Conservation (phyloP, 1,140 invertebrate species). For the Leptopilina clavipes region DNA sequence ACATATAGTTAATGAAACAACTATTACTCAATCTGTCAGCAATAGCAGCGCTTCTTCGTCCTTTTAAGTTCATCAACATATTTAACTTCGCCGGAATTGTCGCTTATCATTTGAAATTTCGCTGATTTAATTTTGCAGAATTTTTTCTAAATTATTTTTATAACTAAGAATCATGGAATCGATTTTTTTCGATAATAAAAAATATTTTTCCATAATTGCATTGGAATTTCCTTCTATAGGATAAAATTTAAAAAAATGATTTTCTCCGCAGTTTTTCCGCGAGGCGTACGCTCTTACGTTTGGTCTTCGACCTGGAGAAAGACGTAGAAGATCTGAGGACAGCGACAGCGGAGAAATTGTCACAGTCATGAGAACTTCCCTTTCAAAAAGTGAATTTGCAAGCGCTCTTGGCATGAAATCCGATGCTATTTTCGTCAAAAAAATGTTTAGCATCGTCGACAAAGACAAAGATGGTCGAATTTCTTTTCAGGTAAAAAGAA, state of each 20-base stretch:
- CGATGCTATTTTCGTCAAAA: constrained; percentile 97
- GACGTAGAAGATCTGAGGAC: constrained; percentile 81
- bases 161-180: too few relatives aligned
- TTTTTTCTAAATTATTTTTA: too few relatives aligned
- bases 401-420: constrained; percentile 97
- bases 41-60: constrained; percentile 12
- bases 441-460: constrained; percentile 99
- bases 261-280: constrained; percentile 89
- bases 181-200: too few relatives aligned
- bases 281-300: constrained; percentile 98
- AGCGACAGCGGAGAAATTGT: constrained; percentile 88
- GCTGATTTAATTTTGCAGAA: too few relatives aligned
- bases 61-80: neutral
- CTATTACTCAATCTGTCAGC: constrained; percentile 29
- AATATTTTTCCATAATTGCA: too few relatives aligned
- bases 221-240: too few relatives aligned
- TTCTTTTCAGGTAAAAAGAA: constrained; percentile 86
- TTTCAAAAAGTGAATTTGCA: constrained; percentile 97
- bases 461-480: constrained; percentile 96
- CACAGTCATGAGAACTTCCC: constrained; percentile 94
- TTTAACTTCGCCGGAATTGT: too few relatives aligned
- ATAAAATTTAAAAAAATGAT: too few relatives aligned
- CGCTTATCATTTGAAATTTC: neutral
- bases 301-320: constrained; percentile 85
- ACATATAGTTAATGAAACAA: constrained; percentile 20